Evolutionary conservation across 2,888 invertebrate species (phyloP).

Genomic region (Blastobasis adustella): DNA sequence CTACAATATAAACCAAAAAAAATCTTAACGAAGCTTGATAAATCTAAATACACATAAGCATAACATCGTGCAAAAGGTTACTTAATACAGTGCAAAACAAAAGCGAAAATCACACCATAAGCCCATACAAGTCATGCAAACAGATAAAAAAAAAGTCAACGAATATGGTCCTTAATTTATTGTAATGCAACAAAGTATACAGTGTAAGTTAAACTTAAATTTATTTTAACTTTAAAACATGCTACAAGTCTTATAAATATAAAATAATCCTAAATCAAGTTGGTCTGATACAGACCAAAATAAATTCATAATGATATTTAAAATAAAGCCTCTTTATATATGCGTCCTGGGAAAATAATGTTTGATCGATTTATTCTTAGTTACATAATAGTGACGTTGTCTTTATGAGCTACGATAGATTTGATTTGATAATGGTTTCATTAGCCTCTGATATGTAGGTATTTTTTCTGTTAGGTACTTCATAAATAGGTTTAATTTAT

Average conservation of each 20-base stretch:
- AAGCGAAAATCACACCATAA: too few relatives aligned
- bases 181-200: constrained; percentile 27
- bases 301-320: constrained; percentile 13
- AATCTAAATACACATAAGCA: constrained; percentile 1
- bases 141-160: constrained; percentile 10
- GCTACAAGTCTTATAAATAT: constrained; percentile 5
- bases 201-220: constrained; percentile 12
- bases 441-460: too few relatives aligned
- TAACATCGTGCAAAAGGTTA: not conserved
- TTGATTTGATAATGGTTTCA: too few relatives aligned
- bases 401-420: too few relatives aligned
- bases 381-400: too few relatives aligned
- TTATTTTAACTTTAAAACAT: constrained; percentile 1
- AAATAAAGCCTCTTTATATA: constrained; percentile 45
- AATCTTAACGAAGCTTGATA: too few relatives aligned
- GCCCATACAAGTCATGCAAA: not conserved
- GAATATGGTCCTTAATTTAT: constrained; percentile 14
- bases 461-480: not conserved
- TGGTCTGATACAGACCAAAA: constrained; percentile 68
- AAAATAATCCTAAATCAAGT: constrained; percentile 16
- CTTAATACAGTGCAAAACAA: too few relatives aligned
- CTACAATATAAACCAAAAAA: not conserved
- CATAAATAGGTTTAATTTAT: not conserved
- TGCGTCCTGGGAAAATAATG: constrained; percentile 17
- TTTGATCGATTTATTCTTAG: too few relatives aligned